phyloP scores from a whole-genome alignment of 2,797 vertebrate genomes.

The Cryptoblepharus egeriae region DNA sequence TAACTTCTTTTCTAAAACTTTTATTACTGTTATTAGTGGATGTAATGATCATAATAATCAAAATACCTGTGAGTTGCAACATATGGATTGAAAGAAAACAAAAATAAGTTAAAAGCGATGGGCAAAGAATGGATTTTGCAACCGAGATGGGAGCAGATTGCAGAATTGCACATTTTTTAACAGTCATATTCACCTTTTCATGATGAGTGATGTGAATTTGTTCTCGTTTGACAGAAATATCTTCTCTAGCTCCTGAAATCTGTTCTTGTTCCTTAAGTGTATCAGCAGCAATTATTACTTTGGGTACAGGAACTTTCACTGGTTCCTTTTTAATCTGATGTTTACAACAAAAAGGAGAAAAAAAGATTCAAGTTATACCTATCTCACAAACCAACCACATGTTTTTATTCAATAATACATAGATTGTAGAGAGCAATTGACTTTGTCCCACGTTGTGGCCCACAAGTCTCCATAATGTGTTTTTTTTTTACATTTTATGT shows the following conservation, averaged over 20 bases:
- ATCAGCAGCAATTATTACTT: constrained; percentile 74
- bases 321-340: constrained; percentile 77
- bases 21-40: background rate
- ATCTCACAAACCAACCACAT: constrained; percentile 5
- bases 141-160: background rate
- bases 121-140: constrained; percentile 35
- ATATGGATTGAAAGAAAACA: background rate
- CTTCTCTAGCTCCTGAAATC: constrained; percentile 76
- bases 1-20: constrained; percentile 4
- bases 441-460: background rate
- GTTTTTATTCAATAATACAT: background rate
- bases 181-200: constrained; percentile 70
- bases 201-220: constrained; percentile 73
- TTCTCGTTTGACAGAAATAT: constrained; percentile 70
- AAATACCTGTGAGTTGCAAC: too few species aligned
- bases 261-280: constrained; percentile 77
- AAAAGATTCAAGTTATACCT: background rate
- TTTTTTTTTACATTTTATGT: background rate
- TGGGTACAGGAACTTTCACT: constrained; percentile 73
- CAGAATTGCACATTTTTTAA: constrained; percentile 21
- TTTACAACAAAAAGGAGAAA: constrained; percentile 59
- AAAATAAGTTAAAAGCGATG: background rate
- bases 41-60: too few species aligned
- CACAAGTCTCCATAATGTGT: background rate
- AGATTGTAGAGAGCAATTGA: background rate